Percentiles rank a stretch among this genome's conserved stretches.
Evolutionary conservation across 2,888 invertebrate genomes (phyloP).

Genomic region (Pheosia gnoma): DNA sequence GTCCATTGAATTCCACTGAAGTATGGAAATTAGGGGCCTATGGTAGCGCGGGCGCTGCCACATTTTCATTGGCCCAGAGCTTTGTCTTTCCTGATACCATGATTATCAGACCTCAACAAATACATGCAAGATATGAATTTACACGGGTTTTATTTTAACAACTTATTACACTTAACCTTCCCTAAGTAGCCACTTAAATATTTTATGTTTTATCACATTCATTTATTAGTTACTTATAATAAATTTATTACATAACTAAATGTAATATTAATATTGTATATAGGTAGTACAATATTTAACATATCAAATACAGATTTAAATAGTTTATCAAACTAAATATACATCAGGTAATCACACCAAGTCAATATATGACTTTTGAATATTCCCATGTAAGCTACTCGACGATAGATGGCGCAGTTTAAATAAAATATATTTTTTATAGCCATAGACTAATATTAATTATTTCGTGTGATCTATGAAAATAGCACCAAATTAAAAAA

Average conservation of each 20-base stretch:
- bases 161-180: background rate
- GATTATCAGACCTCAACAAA: slow-evolving; percentile 86
- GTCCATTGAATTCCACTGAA: slow-evolving; percentile 14
- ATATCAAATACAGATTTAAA: no score
- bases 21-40: slow-evolving; percentile 46
- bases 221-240: no score
- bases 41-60: slow-evolving; percentile 73
- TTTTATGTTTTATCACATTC: no score
- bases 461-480: no score
- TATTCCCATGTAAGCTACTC: slow-evolving; percentile 38
- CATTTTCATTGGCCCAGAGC: slow-evolving; percentile 85
- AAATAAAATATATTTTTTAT: background rate
- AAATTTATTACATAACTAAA: no score
- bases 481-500: no score
- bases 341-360: no score
- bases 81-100: slow-evolving; percentile 81
- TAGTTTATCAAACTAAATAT: no score
- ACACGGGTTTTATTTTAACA: slow-evolving; percentile 59
- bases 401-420: slow-evolving; percentile 56
- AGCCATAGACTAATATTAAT: no score
- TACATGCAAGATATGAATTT: slow-evolving; percentile 51
- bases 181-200: background rate
- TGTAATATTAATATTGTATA: no score
- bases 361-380: background rate
- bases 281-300: no score